Base-by-base conservation (phyloP, 1,140 invertebrate species). In the Lerema accius region DNA sequence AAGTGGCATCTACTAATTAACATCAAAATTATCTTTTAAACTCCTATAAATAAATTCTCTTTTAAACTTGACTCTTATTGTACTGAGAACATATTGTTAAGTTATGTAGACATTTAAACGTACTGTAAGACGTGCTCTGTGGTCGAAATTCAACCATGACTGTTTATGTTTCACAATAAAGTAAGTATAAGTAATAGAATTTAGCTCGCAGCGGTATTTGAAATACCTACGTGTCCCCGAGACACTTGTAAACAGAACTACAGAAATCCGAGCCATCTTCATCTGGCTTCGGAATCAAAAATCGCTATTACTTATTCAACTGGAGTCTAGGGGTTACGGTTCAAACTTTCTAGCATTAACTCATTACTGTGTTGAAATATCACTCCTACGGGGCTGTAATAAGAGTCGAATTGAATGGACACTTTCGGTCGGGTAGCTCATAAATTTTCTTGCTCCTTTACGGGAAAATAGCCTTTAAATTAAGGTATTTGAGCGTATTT, bases 261-360 rank as follows among this genome's bases (percentile, higher is more conserved):
- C 42, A 58, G 26, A 48, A 35, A 59, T 37, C 28, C 28, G 37
- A 53, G 55, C 42, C 66, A 61, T 46, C 43, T 55, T 40, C 48
- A 46, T 55, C 68, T 65, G 63, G 67, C 67, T 70, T 61, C 63
- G 45, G 45, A 69, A 77, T 78, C 76, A 78, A 80, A 78, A 80
- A 80, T 78, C 72, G 75, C 79, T 73, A 84, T 84, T 84, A 83
- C 77, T 76, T 82, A 81, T 81, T 75, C 78, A 77, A 80, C 71
- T 75, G 78, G 69, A 71, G 65, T 65, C 62, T 49, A 49, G 71
- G 68, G 84, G 80, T 83, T 80, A 78, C 55, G 61, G 72, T 76
- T 78, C 76, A 73, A 67, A 84, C 84, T 86, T 86, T 86, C 84
- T 86, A 84, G 73, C 72, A 67, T 67, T 59, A 56, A 70, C 49